Percentiles rank a stretch among this genome's conserved stretches.
phyloP scores from a whole-genome alignment of 2,797 vertebrate species.

The Tolypeutes matacus region DNA sequence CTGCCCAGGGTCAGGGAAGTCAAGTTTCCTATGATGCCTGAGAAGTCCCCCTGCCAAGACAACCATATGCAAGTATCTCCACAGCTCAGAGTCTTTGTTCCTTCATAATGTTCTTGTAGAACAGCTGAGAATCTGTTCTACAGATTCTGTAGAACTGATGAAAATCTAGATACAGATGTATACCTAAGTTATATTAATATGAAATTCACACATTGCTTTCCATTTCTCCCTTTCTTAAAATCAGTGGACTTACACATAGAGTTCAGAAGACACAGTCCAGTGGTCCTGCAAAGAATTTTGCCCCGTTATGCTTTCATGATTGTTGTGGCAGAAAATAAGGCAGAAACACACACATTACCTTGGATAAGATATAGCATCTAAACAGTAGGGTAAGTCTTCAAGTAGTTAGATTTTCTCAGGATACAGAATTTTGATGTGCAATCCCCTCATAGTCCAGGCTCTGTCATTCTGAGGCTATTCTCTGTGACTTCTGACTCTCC shows the following conservation, averaged over 20 bases:
- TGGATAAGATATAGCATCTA: not conserved
- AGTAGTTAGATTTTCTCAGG: too few species aligned
- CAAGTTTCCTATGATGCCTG: not conserved
- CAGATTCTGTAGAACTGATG: too few species aligned
- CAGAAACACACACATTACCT: not conserved
- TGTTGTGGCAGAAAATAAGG: not conserved
- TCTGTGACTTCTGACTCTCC: too few species aligned
- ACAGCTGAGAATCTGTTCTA: too few species aligned
- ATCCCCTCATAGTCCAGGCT: too few species aligned
- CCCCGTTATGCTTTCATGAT: not conserved
- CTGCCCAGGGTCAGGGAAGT: too few species aligned
- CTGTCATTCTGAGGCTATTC: too few species aligned
- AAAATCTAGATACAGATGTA: too few species aligned
- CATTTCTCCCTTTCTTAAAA: not conserved
- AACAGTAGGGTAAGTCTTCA: not conserved
- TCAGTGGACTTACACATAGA: not conserved
- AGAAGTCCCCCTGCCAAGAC: too few species aligned
- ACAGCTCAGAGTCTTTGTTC: not conserved
- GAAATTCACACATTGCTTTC: too few species aligned
- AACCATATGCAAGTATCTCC: not conserved
- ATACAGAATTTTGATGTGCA: too few species aligned
- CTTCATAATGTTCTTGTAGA: not conserved
- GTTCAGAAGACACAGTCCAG: not conserved
- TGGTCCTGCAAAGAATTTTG: not conserved
- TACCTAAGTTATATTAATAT: too few species aligned